Conservation (phyloP, 2,888 invertebrate species). For the Epinotia bilunana region DNA sequence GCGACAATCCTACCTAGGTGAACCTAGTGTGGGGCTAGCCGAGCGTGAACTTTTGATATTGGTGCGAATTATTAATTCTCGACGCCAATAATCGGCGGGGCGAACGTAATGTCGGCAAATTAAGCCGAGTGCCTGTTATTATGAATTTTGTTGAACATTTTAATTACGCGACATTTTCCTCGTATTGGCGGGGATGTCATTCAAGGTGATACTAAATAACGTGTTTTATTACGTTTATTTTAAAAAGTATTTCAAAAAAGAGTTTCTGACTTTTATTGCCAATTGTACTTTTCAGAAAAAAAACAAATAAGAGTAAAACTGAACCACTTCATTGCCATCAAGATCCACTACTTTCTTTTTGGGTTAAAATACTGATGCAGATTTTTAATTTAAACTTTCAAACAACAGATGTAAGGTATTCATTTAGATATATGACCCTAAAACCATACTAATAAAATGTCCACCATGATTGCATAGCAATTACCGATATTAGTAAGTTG, state of each 20-base stretch:
- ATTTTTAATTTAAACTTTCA: too few species aligned
- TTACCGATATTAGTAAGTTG: conserved; percentile 76
- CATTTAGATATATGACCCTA: neutral
- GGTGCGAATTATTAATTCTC: conserved; percentile 83
- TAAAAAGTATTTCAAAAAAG: too few species aligned
- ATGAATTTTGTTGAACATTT: conserved; percentile 75
- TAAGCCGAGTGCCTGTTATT: conserved; percentile 79
- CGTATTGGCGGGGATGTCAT: conserved; percentile 56
- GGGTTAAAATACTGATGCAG: too few species aligned
- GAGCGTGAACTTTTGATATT: conserved; percentile 83
- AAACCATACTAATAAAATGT: conserved; percentile 45
- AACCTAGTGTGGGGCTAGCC: conserved; percentile 80
- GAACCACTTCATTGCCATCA: too few species aligned
- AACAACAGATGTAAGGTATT: neutral
- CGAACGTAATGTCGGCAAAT: conserved; percentile 81
- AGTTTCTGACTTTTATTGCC: too few species aligned
- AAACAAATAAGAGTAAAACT: too few species aligned
- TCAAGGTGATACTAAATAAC: conserved; percentile 19
- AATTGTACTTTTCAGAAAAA: too few species aligned
- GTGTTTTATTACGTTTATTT: neutral
- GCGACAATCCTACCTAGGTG: conserved; percentile 74
- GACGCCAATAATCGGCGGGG: conserved; percentile 77
- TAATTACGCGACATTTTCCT: conserved; percentile 71
- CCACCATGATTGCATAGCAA: conserved; percentile 65
- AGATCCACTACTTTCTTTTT: too few species aligned